These are phyloP conservation scores for Nerophis ophidion DNA, from an alignment of 2,113 vertebrate genomes.

Conservation along the genomic window DNA sequence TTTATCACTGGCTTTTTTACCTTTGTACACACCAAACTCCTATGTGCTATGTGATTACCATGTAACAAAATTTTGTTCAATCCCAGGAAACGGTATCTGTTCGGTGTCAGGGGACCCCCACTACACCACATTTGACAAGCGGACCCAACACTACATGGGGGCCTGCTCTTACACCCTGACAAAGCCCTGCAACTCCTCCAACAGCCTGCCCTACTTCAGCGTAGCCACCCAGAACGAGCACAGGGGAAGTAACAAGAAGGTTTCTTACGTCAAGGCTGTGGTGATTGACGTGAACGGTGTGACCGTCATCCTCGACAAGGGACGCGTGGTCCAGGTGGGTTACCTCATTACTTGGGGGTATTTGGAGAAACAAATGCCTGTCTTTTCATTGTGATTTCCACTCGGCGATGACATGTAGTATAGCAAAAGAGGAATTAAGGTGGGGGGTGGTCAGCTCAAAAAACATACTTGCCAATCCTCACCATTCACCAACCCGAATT, in stretches of 20 bases:
- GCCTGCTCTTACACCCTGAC: constrained; percentile 84
- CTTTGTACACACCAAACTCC: too few relatives aligned
- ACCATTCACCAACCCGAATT: too few relatives aligned
- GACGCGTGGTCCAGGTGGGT: constrained; percentile 76
- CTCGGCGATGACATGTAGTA: too few relatives aligned
- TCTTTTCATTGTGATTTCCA: too few relatives aligned
- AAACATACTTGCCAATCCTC: too few relatives aligned
- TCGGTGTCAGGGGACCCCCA: constrained; percentile 74
- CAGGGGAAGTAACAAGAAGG: constrained; percentile 72
- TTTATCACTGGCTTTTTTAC: too few relatives aligned
- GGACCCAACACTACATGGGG: constrained; percentile 81
- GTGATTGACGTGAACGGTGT: constrained; percentile 63
- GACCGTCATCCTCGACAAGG: constrained; percentile 74
- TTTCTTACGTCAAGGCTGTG: constrained; percentile 82
- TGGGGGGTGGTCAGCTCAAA: too few relatives aligned
- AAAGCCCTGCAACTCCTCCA: constrained; percentile 70
- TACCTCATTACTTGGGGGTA: too few relatives aligned
- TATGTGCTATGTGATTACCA: too few relatives aligned
- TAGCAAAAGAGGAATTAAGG: too few relatives aligned
- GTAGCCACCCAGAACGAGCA: constrained; percentile 82
- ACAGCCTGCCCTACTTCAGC: constrained; percentile 68
- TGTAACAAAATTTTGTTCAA: too few relatives aligned
- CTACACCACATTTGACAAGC: constrained; percentile 72
- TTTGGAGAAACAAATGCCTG: too few relatives aligned
- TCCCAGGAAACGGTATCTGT: constrained; percentile 51